Evolutionary conservation across 2,888 invertebrate genomes (phyloP).

Genomic region (Branchinecta sandiegonensis): DNA sequence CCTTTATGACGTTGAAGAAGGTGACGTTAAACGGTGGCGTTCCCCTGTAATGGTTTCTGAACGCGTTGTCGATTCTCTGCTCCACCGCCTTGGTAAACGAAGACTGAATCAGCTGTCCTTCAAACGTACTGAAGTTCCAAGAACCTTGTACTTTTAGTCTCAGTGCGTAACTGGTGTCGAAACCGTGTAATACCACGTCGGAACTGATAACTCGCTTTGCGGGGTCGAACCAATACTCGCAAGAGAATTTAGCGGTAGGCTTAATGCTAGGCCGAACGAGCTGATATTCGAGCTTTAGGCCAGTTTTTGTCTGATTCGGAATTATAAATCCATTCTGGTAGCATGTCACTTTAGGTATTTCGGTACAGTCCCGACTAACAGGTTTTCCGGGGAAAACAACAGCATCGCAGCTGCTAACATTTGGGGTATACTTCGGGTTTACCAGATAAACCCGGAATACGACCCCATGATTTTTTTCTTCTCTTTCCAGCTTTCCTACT

Average conservation of each 20-base stretch:
- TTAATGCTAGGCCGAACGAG: not conserved
- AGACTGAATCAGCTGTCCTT: too few species aligned
- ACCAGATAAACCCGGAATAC: not conserved
- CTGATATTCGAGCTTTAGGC: too few species aligned
- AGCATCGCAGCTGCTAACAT: not conserved
- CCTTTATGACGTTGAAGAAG: too few species aligned
- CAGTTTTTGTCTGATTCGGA: not conserved
- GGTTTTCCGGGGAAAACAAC: not conserved
- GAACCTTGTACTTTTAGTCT: not conserved
- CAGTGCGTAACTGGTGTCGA: not conserved
- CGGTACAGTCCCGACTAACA: not conserved
- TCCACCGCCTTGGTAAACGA: too few species aligned
- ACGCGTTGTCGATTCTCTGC: too few species aligned
- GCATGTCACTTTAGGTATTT: not conserved
- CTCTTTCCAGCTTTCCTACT: too few species aligned
- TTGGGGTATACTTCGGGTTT: not conserved
- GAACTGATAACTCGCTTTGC: not conserved
- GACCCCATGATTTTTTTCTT: too few species aligned
- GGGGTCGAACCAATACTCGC: conserved; percentile 12
- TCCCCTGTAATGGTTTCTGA: too few species aligned
- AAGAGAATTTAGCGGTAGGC: not conserved
- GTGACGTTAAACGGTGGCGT: too few species aligned
- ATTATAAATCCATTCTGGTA: not conserved
- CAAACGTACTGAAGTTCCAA: too few species aligned
- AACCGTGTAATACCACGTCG: not conserved